phyloP scores from a whole-genome alignment of 2,797 vertebrate species.

The Lagodon rhomboides region DNA sequence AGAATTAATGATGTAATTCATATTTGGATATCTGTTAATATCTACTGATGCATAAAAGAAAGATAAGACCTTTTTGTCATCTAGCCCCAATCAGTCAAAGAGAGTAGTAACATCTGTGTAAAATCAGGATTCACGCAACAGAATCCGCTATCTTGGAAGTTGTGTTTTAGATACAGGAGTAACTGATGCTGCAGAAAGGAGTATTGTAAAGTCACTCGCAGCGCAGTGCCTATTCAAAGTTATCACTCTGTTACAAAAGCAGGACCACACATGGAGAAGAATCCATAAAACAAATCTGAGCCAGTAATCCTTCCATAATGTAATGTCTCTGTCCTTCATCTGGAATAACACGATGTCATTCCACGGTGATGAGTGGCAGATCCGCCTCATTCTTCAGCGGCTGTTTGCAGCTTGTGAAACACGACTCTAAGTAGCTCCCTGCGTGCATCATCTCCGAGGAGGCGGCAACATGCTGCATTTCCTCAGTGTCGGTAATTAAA shows the following conservation, averaged over 20 bases:
- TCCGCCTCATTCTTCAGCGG: slow-evolving; percentile 47
- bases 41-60: neutral
- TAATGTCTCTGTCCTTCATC: slow-evolving; percentile 42
- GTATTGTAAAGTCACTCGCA: slow-evolving; percentile 1
- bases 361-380: slow-evolving; percentile 42
- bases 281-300: slow-evolving; percentile 9
- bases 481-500: slow-evolving; percentile 78
- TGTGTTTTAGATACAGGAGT: neutral
- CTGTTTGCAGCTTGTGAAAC: slow-evolving; percentile 73
- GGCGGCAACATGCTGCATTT: slow-evolving; percentile 53
- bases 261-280: slow-evolving; percentile 11
- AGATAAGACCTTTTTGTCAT: neutral
- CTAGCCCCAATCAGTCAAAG: neutral
- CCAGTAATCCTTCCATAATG: slow-evolving; percentile 43
- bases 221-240: slow-evolving; percentile 15
- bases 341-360: slow-evolving; percentile 41
- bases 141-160: neutral
- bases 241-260: slow-evolving; percentile 4
- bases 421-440: slow-evolving; percentile 66
- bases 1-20: neutral
- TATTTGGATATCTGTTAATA: neutral
- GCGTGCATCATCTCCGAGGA: slow-evolving; percentile 58
- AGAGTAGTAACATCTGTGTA: neutral
- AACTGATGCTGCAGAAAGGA: slow-evolving; percentile 8
- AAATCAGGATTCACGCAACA: neutral